Evolutionary conservation across 2,797 vertebrate species (phyloP).

Genomic region (Anomalospiza imberbis): DNA sequence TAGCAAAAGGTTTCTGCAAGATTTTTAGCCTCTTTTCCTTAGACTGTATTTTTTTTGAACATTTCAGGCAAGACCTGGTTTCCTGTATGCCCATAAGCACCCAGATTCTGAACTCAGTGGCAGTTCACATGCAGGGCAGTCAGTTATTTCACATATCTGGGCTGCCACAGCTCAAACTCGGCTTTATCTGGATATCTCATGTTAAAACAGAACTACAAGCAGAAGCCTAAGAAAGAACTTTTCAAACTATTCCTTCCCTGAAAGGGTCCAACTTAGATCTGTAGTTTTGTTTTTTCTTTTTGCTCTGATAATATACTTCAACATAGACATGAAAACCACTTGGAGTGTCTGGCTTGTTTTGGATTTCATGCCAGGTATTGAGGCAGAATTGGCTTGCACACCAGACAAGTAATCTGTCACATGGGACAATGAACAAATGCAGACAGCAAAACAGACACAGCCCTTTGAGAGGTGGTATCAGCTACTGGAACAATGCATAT

Average conservation of each 20-base stretch:
- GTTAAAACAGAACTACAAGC: background rate
- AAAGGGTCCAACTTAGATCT: background rate
- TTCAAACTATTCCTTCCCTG: background rate
- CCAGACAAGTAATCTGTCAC: background rate
- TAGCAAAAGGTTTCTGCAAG: background rate
- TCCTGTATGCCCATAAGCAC: background rate
- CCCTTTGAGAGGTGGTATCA: background rate
- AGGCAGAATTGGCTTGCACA: background rate
- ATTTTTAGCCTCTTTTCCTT: background rate
- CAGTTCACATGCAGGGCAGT: background rate
- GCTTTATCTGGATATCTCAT: background rate
- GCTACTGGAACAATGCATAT: background rate
- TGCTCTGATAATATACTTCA: background rate
- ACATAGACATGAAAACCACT: background rate
- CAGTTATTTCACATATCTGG: background rate
- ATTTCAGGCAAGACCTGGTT: background rate
- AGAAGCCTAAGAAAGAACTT: background rate
- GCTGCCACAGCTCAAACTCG: background rate
- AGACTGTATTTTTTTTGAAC: background rate
- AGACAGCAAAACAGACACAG: background rate
- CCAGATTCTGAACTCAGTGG: background rate
- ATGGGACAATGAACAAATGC: background rate
- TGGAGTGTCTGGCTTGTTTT: background rate
- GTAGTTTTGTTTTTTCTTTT: background rate
- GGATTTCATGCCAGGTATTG: background rate